Conservation (phyloP, 2,113 vertebrate genomes). For the Rissa tridactyla region DNA sequence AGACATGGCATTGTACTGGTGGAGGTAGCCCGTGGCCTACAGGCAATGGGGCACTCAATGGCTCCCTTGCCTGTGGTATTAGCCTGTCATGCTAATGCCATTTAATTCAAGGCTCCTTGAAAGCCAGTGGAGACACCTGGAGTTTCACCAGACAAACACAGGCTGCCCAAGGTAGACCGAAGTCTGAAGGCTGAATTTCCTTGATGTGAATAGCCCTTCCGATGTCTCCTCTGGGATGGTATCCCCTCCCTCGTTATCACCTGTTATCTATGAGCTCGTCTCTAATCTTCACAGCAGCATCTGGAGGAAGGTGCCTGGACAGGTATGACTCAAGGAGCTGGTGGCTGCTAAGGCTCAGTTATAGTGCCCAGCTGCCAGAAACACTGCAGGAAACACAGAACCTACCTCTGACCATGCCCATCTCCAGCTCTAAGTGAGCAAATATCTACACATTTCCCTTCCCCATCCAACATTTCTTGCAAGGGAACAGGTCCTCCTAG, state of each 20-base stretch:
- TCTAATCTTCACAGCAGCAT: neutral
- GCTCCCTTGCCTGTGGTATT: neutral
- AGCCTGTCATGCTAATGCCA: neutral
- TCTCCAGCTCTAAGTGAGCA: neutral
- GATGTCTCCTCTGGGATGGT: neutral
- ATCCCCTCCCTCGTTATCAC: neutral
- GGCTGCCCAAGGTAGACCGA: fast-evolving
- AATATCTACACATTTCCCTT: neutral
- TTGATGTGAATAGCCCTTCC: neutral
- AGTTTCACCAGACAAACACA: neutral
- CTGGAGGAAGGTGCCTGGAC: neutral
- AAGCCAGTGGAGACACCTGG: neutral
- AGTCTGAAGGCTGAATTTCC: neutral
- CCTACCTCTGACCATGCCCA: neutral
- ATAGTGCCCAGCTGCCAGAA: neutral
- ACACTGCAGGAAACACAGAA: neutral
- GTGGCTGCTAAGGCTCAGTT: neutral
- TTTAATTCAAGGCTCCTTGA: neutral
- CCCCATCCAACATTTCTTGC: neutral
- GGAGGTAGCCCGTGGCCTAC: neutral
- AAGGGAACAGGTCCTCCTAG: neutral
- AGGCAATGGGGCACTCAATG: neutral
- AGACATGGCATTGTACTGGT: neutral
- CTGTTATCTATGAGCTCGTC: neutral
- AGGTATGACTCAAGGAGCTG: neutral